Evolutionary conservation across 2,888 invertebrate genomes (phyloP).

Genomic region (Caenorhabditis sp.): DNA sequence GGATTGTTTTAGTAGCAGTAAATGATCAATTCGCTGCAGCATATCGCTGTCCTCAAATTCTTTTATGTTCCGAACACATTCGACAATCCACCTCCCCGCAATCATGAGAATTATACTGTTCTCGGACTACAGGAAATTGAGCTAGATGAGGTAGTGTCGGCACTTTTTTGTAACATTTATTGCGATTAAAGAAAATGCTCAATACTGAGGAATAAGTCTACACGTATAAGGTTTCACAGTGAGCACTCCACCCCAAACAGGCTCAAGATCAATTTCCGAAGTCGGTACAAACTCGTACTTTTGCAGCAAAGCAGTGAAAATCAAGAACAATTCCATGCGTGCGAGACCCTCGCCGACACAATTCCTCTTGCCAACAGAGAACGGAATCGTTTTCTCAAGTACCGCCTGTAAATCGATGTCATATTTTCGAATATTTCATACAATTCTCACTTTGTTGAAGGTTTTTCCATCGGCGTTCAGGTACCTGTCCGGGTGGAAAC

Average conservation of each 20-base stretch:
- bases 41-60: too few relatives aligned
- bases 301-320: conserved; percentile 49
- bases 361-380: conserved; percentile 63
- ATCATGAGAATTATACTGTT: too few relatives aligned
- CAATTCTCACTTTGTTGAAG: conserved; percentile 39
- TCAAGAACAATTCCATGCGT: conserved; percentile 63
- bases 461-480: conserved; percentile 62
- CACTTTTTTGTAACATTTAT: too few relatives aligned
- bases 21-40: too few relatives aligned
- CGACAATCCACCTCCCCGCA: too few relatives aligned
- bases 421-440: not conserved
- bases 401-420: conserved; percentile 43
- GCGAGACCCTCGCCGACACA: conserved; percentile 69
- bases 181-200: not conserved
- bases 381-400: conserved; percentile 60
- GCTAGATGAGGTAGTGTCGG: too few relatives aligned
- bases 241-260: conserved; percentile 45
- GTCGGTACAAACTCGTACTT: conserved; percentile 44
- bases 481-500: conserved; percentile 66
- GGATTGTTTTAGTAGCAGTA: too few relatives aligned
- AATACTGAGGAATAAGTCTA: conserved; percentile 3
- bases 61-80: too few relatives aligned
- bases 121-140: too few relatives aligned
- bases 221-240: conserved; percentile 43
- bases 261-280: conserved; percentile 32